These are phyloP conservation scores for Brachionus asplanchnoidis DNA, from an alignment of 1,140 invertebrate species.

Conservation along the genomic window DNA sequence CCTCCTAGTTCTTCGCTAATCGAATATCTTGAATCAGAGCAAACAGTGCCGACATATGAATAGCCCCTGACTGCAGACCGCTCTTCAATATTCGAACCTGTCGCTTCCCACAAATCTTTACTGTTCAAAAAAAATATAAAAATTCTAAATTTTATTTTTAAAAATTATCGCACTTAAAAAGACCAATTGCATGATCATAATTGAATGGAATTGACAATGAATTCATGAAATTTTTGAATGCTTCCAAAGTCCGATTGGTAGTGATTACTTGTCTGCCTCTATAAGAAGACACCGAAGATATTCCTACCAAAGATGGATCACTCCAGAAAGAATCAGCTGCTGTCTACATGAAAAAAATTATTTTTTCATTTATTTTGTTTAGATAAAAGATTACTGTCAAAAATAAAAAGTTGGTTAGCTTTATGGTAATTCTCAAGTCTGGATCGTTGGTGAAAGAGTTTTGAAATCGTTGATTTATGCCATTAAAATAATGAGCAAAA, in stretches of 20 bases:
- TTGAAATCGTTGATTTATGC: slow-evolving; percentile 30
- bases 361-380: neutral
- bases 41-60: neutral
- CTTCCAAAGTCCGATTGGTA: neutral
- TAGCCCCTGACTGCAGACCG: neutral
- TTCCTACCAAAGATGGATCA: slow-evolving; percentile 10
- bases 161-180: neutral
- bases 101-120: slow-evolving; percentile 14
- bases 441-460: slow-evolving; percentile 20
- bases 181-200: slow-evolving; percentile 36
- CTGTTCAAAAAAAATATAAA: neutral
- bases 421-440: slow-evolving; percentile 8
- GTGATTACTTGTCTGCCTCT: slow-evolving; percentile 30
- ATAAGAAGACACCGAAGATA: neutral
- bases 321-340: slow-evolving; percentile 12
- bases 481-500: slow-evolving; percentile 40
- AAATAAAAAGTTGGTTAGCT: slow-evolving; percentile 22
- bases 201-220: neutral
- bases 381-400: neutral
- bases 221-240: slow-evolving; percentile 32
- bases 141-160: neutral
- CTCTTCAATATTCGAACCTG: neutral
- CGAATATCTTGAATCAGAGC: slow-evolving; percentile 10
- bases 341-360: neutral
- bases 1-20: slow-evolving; percentile 38